These are phyloP conservation scores for Lysandra bellargus DNA, from an alignment of 2,888 invertebrate species.

Conservation along the genomic window DNA sequence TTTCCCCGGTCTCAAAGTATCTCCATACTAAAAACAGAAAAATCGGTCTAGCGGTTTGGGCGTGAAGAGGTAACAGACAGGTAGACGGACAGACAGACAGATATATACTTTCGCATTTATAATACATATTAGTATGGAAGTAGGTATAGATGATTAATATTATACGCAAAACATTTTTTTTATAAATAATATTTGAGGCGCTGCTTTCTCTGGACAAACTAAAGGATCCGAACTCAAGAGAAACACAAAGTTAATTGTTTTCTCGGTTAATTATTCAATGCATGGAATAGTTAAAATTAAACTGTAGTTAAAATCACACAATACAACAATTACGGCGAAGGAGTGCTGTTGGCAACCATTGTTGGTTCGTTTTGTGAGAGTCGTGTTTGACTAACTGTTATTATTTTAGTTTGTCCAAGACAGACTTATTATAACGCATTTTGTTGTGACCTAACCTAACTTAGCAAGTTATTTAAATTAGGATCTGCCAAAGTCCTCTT, in stretches of 20 bases:
- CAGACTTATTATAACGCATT: not conserved
- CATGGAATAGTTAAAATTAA: slow-evolving; percentile 20
- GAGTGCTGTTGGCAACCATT: slow-evolving; percentile 19
- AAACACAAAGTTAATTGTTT: slow-evolving; percentile 15
- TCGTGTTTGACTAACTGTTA: slow-evolving; percentile 15
- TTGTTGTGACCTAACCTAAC: not conserved
- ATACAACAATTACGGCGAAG: slow-evolving; percentile 21
- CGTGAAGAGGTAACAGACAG: no score
- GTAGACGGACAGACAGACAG: no score
- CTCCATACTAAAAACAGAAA: no score
- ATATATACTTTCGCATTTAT: no score
- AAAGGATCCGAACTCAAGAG: not conserved
- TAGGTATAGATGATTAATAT: no score
- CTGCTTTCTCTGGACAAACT: not conserved
- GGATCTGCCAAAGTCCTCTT: no score
- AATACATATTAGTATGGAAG: no score
- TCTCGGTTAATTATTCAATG: slow-evolving; percentile 9
- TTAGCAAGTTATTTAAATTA: not conserved
- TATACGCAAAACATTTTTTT: not conserved
- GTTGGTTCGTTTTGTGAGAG: slow-evolving; percentile 12
- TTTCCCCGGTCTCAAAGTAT: no score
- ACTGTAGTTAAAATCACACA: slow-evolving; percentile 22
- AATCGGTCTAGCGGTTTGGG: no score
- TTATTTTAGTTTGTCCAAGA: slow-evolving; percentile 12
- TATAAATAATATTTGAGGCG: no score